Conservation (phyloP, 2,113 vertebrate genomes). For the Pelmatolapia mariae region DNA sequence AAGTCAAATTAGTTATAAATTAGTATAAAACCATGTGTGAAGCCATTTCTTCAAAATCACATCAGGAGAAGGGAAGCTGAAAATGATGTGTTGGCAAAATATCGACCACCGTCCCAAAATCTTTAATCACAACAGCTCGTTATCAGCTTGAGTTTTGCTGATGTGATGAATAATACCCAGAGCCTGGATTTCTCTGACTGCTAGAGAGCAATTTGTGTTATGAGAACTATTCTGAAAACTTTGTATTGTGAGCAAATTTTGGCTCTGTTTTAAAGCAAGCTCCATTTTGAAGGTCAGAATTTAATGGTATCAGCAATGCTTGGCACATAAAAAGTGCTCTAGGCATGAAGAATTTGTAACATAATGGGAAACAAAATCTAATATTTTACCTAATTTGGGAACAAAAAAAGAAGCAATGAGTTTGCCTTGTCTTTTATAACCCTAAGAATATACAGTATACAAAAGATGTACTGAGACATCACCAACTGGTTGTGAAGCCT, state of each 20-base stretch:
- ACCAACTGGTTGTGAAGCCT: neutral
- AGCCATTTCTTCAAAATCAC: neutral
- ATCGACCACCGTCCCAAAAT: neutral
- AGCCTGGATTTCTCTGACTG: neutral
- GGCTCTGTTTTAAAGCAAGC: neutral
- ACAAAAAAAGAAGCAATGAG: neutral
- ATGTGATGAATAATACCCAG: neutral
- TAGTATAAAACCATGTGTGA: neutral
- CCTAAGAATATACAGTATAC: accelerated
- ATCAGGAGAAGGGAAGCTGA: neutral
- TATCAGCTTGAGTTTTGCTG: neutral
- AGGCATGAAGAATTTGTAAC: neutral
- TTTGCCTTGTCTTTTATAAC: neutral
- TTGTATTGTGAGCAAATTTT: neutral
- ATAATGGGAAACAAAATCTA: neutral
- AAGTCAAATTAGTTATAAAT: neutral
- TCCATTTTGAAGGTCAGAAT: neutral
- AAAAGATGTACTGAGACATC: neutral
- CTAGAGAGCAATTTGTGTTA: accelerated
- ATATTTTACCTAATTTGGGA: neutral
- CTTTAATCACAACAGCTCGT: neutral
- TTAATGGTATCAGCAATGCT: neutral
- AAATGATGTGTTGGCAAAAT: neutral
- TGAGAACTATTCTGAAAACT: neutral
- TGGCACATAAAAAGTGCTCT: neutral